Base-by-base conservation (phyloP, 53 echinoderm and acorn worm species). In the Arbacia lixula region DNA sequence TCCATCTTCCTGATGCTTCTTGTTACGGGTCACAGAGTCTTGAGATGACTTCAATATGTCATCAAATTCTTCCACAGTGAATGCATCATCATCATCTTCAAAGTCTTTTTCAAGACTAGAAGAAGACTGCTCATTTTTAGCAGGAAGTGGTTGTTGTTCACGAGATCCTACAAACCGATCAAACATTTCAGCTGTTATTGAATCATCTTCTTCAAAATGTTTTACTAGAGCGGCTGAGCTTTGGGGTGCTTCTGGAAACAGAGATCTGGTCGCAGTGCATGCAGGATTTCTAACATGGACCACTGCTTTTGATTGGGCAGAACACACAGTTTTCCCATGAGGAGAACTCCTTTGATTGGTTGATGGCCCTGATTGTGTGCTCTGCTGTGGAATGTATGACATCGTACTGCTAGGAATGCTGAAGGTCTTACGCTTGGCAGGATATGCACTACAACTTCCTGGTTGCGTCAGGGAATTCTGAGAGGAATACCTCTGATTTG, bases 1-100 rank as follows among this genome's bases (percentile, higher is more conserved):
- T 5, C 5, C 17, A 42, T 12, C 43, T 43, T 69, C 28, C 43
- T 25, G 46, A 16, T 27, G 12, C 5, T 69, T 69, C 28, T 12
- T 43, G 26, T 43, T 30, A 42, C n/a, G n/a, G n/a, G n/a, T n/a
- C n/a, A 79, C 86, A 89, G 61, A 84, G 60, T 52, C 88, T 65
- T 14, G 88, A 11, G 66, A 69, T 26, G 40, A 30, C 29, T 61
- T 74, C 71, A 26, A 53, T 12, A n/a, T 58, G 38, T 56, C 72
- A 69, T 85, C 72, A 62, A 63, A 81, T 20, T 64, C 65, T 16
- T 78, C 78, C 11, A 41, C 41, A 38, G 78, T 78, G 6, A n/a
- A n/a, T n/a, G n/a, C n/a, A n/a, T n/a, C n/a, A 57, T 57, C 22
- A 49, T 75, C 75, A 20, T 75, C 55, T 19, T 75, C 75, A 53